Evolutionary conservation across 2,888 invertebrate genomes (phyloP), one percentile per base, ranked within the genome.

Genomic region (Globia sparganii): DNA sequence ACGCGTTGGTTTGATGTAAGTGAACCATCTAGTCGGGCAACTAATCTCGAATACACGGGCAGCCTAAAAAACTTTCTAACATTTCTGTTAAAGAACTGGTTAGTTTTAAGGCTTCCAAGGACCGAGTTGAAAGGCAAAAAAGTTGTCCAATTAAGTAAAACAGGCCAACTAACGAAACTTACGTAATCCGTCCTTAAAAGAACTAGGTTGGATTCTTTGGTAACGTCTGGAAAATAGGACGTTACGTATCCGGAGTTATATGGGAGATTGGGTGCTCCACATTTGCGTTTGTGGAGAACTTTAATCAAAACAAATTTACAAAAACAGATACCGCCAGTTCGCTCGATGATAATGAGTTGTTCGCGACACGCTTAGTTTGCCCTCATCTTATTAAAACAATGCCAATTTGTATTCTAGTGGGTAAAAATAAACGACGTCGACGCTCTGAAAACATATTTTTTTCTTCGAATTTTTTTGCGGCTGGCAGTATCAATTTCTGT

Each of bases 391-490:
- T 88, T 89, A 86, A 88, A 88, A 88, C 88, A 88, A 88, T 88
- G 89, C 79, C 89, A 89, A 88, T 88, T 88, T 89, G 87, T 88
- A 88, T 88, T 88, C 88, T 89, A 85, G 88, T 86, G 87, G 88
- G 88, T 88, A 88, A 89, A 85, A 88, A 89, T 85, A 88, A 86
- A 84, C 80, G 88, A 83, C 75, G 82, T 81, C 77, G 86, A 49
- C 85, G 88, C 82, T 84, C 80, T 80, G 82, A 82, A 89, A 87
- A 88, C 89, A 87, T 89, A 88, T 88, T 88, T 88, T 87, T 87
- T 83, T 78, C 77, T 72, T 69, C 25, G 66, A 72, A 69, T 83
- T 80, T 80, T 82, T 83, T 81, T 83, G 89, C 78, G 86, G 80
- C 75, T 80, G 80, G 64, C 76, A 69, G 70, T 80, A 82, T 77